A percentile compares a stretch with the other conserved stretches of the same genome.
phyloP scores from a whole-genome alignment of 2,888 invertebrate genomes.

The Calameuta pallipes region DNA sequence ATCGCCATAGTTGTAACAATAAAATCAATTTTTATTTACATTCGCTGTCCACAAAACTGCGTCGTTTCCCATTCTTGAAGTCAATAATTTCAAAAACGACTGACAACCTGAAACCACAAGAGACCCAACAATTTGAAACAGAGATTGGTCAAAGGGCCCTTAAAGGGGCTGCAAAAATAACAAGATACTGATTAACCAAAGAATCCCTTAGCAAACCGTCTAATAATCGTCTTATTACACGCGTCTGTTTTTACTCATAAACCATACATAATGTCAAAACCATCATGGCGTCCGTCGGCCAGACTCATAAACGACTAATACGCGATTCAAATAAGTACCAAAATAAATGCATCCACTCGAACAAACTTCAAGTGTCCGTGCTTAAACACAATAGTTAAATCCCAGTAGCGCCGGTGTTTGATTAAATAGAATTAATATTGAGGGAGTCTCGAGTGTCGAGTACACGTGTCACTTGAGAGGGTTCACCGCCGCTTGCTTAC shows the following conservation, averaged over 20 bases:
- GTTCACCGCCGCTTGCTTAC: slow-evolving; percentile 36
- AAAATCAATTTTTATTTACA: not conserved
- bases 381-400: slow-evolving; percentile 5
- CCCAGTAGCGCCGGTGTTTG: slow-evolving; percentile 22
- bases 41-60: not conserved
- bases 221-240: not conserved
- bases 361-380: not conserved
- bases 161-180: not conserved
- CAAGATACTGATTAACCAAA: not conserved
- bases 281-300: not conserved
- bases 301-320: not conserved
- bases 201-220: not conserved
- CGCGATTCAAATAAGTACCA: not conserved
- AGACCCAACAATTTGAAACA: not conserved
- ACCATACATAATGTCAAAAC: not conserved
- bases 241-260: not conserved
- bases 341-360: not conserved
- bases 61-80: not conserved
- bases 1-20: not conserved
- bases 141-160: not conserved
- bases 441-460: slow-evolving; percentile 42
- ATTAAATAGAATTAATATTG: slow-evolving; percentile 53
- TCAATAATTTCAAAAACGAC: not conserved
- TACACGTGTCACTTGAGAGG: slow-evolving; percentile 22
- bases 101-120: not conserved